Evolutionary conservation across 2,888 invertebrate genomes (phyloP), one percentile per base, ranked within the genome.

Genomic region (Andrena marginata): DNA sequence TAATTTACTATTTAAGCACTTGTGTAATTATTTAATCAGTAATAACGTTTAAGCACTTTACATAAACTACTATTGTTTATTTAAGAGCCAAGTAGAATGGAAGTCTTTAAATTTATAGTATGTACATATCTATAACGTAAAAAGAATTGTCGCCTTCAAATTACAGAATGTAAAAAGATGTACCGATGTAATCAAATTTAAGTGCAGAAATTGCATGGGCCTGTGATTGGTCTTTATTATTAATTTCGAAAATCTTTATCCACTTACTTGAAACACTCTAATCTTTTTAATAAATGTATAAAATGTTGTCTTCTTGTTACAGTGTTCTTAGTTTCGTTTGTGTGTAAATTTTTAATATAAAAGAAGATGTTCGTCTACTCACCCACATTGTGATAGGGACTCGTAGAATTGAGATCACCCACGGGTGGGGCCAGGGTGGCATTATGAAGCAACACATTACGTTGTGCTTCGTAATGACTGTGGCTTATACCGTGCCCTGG

Each of bases 361-460:
- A 56, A 26, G 54, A 33, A 16, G 5, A 33, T 26, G 1, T 51
- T 35, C 0, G 4, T 16, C 10, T 69, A 84, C 93, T 93, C 85
- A 94, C 94, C 94, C 76, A 94, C 92, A 89, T 92, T 93, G 86
- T 94, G 94, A 72, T 95, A 95, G 63, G 95, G 95, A 87, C 95
- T 94, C 33, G 95, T 95, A 73, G 95, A 93, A 90, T 96, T 96
- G 74, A 96, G 93, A 89, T 96, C 96, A 60, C 95, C 95, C 90
- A 96, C 94, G 69, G 96, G 95, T 35, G 96, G 95, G 69, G 95
- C 95, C 64, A 96, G 93, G 0, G 96, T 96, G 59, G 96, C 96
- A 93, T 97, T 97, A 90, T 96, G 96, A 67, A 96, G 94, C 60
- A 96, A 94, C 54, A 96, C 96, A 74, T 94, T 94, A 77, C 94